A percentile compares a stretch with the other conserved stretches of the same genome.
Evolutionary conservation across 2,113 vertebrate species (phyloP).

Genomic region (Phoenicopterus ruber): DNA sequence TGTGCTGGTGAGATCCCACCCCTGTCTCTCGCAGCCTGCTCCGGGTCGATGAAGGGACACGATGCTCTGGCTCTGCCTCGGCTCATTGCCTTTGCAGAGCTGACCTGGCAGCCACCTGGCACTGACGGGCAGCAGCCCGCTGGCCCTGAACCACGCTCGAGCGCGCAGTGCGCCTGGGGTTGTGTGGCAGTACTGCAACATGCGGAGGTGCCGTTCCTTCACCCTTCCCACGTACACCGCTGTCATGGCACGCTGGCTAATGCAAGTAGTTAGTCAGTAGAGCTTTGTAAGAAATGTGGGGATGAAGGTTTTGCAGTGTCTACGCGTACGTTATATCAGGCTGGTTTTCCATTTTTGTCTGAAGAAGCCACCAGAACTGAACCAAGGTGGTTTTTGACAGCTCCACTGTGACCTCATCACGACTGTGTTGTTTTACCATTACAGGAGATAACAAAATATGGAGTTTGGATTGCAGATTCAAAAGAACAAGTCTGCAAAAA

Average conservation of each 20-base stretch:
- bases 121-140: not conserved
- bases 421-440: not conserved
- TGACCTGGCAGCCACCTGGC: not conserved
- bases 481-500: not conserved
- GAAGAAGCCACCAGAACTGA: not conserved
- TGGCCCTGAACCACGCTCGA: not conserved
- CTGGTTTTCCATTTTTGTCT: not conserved
- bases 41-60: not conserved
- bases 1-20: not conserved
- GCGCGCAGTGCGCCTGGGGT: rapidly evolving
- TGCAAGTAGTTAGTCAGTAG: rapidly evolving
- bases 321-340: rapidly evolving
- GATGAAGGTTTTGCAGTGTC: not conserved
- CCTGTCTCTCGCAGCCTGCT: not conserved
- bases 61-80: not conserved
- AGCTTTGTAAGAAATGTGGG: not conserved
- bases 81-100: not conserved
- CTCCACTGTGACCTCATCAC: not conserved
- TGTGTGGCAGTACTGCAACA: rapidly evolving
- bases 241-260: rapidly evolving
- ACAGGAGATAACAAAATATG: rapidly evolving
- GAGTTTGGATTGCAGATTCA: not conserved
- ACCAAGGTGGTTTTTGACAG: not conserved
- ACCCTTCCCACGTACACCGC: rapidly evolving
- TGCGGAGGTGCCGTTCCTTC: rapidly evolving